Percentiles rank a stretch among this genome's conserved stretches.
phyloP scores from a whole-genome alignment of 2,113 vertebrate species.

The Peromyscus polionotus region DNA sequence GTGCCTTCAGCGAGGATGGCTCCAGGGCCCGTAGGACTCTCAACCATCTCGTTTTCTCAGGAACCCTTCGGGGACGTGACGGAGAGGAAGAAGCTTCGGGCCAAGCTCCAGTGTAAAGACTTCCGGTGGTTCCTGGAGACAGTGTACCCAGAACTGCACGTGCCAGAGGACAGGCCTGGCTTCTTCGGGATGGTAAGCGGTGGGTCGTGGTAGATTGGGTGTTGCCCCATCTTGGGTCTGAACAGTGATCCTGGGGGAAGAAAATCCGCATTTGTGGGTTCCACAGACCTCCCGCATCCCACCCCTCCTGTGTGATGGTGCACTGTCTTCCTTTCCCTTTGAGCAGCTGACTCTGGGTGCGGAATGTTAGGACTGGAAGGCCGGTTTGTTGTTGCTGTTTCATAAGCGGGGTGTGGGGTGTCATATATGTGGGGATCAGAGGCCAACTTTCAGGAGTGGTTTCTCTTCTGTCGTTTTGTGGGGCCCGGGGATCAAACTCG shows the following conservation, averaged over 20 bases:
- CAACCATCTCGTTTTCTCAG: constrained; percentile 80
- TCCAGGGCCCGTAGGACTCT: neutral
- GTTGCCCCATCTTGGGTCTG: neutral
- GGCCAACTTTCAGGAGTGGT: neutral
- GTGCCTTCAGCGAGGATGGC: accelerated
- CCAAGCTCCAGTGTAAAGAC: constrained; percentile 93
- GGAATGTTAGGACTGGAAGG: neutral
- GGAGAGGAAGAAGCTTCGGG: constrained; percentile 90
- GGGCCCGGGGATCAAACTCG: neutral
- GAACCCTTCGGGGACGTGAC: constrained; percentile 97
- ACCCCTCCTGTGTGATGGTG: neutral
- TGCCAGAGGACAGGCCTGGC: constrained; percentile 94
- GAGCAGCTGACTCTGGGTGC: neutral
- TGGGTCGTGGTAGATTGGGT: accelerated
- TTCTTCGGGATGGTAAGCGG: constrained; percentile 97
- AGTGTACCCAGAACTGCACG: constrained; percentile 93
- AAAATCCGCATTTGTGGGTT: accelerated
- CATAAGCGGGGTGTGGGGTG: neutral
- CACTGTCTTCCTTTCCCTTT: neutral
- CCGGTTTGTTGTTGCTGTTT: neutral
- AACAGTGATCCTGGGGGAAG: neutral
- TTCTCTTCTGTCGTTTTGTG: neutral
- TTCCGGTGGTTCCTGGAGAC: constrained; percentile 98
- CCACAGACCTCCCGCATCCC: neutral
- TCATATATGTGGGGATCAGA: neutral